Evolutionary conservation across 2,888 invertebrate species (phyloP).

Genomic region (Neuroscelio doddi): DNA sequence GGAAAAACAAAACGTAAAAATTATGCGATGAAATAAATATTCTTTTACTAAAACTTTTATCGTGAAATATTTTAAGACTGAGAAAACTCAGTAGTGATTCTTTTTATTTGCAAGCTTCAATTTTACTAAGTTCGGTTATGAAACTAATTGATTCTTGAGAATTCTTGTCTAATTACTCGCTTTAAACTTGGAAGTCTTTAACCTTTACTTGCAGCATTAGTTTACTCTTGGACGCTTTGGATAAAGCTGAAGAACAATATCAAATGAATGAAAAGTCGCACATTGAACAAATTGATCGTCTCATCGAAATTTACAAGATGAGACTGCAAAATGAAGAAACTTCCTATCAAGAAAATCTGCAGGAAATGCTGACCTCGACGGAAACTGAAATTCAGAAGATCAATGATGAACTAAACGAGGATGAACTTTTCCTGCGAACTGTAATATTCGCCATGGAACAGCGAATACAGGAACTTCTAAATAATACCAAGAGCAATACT

Average conservation of each 20-base stretch:
- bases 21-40: too few species aligned
- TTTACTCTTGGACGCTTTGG: slow-evolving; percentile 69
- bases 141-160: slow-evolving; percentile 10
- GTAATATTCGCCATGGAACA: slow-evolving; percentile 41
- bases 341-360: slow-evolving; percentile 46
- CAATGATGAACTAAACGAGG: slow-evolving; percentile 29
- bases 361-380: slow-evolving; percentile 30
- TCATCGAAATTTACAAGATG: slow-evolving; percentile 64
- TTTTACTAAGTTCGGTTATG: slow-evolving; percentile 3
- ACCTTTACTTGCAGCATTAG: slow-evolving; percentile 39
- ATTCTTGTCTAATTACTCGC: slow-evolving; percentile 11
- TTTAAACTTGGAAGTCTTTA: not conserved
- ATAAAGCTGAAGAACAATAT: slow-evolving; percentile 70
- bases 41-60: too few species aligned
- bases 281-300: slow-evolving; percentile 66
- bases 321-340: slow-evolving; percentile 51
- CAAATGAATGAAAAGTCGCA: slow-evolving; percentile 67
- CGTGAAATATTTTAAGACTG: too few species aligned
- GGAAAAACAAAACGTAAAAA: too few species aligned
- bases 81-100: too few species aligned
- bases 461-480: slow-evolving; percentile 37
- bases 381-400: slow-evolving; percentile 40
- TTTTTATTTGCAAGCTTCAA: slow-evolving; percentile 30
- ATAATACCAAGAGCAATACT: slow-evolving; percentile 40
- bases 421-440: slow-evolving; percentile 45